Evolutionary conservation across 2,797 vertebrate genomes (phyloP).

Genomic region (Manis crassicaudata): DNA sequence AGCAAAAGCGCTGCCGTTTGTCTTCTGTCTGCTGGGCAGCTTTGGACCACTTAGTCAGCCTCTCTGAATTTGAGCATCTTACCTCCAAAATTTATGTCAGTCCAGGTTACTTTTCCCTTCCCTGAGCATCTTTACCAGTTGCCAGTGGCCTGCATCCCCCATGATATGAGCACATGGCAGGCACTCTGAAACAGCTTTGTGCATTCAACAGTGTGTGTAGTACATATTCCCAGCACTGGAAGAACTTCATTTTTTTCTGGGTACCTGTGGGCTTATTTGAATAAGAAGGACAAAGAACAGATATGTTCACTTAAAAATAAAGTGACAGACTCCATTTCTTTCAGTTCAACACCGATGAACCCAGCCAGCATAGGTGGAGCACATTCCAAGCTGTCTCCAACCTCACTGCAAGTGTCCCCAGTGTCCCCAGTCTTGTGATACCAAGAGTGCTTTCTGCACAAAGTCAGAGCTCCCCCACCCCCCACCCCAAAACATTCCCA

Average conservation of each 20-base stretch:
- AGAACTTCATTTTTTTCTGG: not conserved
- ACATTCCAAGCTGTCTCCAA: rapidly evolving
- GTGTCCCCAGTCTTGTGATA: rapidly evolving
- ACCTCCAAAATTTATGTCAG: not conserved
- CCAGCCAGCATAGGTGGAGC: not conserved
- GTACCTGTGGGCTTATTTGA: not conserved
- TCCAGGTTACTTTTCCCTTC: not conserved
- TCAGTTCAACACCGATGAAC: not conserved
- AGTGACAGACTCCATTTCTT: rapidly evolving
- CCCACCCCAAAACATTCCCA: rapidly evolving
- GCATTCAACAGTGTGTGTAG: rapidly evolving
- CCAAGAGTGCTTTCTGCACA: not conserved
- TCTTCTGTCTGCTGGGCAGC: not conserved
- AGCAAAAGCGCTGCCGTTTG: rapidly evolving
- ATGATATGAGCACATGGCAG: rapidly evolving
- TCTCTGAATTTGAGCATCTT: not conserved
- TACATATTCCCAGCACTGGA: not conserved
- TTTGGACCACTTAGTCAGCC: rapidly evolving
- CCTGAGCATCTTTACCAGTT: not conserved
- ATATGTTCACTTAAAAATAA: not conserved
- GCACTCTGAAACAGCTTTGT: not conserved
- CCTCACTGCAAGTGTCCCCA: not conserved
- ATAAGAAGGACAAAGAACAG: not conserved
- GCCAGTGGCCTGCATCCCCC: no score
- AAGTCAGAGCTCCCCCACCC: not conserved